A percentile compares a stretch with the other conserved stretches of the same genome.
Conservation (phyloP, 2,113 vertebrate species). For the Silurus asotus region DNA sequence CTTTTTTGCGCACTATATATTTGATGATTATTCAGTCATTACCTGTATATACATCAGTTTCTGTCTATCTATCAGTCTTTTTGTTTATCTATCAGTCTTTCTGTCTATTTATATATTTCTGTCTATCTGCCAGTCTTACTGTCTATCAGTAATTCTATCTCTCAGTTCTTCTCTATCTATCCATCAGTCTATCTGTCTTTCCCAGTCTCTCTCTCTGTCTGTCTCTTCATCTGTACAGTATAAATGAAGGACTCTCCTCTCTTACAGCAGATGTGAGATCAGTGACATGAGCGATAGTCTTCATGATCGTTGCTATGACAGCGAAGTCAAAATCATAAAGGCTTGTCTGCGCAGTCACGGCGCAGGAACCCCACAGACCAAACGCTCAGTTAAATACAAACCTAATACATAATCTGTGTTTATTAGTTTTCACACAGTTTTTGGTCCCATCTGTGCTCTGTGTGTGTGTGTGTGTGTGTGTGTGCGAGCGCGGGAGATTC, state of each 20-base stretch:
- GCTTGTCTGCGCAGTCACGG: background rate
- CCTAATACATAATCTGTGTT: background rate
- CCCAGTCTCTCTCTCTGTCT: background rate
- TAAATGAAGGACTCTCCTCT: background rate
- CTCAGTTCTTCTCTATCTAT: background rate
- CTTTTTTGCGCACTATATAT: no score
- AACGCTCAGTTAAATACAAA: background rate
- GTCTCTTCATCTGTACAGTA: background rate
- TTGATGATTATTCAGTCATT: no score
- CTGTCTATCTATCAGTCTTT: background rate
- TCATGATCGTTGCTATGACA: background rate
- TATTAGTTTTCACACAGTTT: background rate
- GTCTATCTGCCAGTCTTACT: background rate
- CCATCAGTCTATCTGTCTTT: background rate
- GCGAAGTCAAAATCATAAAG: constrained; percentile 1
- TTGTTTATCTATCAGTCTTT: background rate
- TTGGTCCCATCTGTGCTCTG: background rate
- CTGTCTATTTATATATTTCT: background rate
- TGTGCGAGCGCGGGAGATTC: background rate
- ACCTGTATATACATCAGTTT: no score
- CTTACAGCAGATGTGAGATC: background rate
- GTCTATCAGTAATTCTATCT: background rate
- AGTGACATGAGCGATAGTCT: background rate
- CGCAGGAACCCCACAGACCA: background rate
- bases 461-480: background rate